Conservation (phyloP, 2,113 vertebrate species). For the Sterna hirundo region DNA sequence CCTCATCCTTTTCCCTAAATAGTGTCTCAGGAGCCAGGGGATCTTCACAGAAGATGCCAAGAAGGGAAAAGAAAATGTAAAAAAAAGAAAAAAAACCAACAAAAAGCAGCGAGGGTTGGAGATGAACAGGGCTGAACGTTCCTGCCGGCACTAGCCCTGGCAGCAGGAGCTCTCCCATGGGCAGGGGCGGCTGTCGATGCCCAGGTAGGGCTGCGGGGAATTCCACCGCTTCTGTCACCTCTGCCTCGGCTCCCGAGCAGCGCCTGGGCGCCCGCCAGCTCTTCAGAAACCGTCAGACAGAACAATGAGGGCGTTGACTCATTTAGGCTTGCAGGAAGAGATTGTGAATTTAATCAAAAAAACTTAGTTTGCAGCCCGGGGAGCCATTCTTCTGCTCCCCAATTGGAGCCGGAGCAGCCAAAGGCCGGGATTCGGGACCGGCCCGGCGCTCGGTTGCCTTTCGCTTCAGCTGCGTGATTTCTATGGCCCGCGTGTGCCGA, state of each 20-base stretch:
- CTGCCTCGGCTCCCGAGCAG: not conserved
- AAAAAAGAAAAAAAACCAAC: not conserved
- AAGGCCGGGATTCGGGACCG: not conserved
- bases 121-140: not conserved
- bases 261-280: accelerated
- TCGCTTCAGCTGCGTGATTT: accelerated
- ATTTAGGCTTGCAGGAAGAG: not conserved
- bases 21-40: not conserved
- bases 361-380: not conserved
- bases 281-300: accelerated
- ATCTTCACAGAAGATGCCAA: not conserved
- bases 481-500: not conserved
- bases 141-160: not conserved
- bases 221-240: not conserved
- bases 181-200: not conserved
- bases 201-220: slow-evolving; percentile 9
- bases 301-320: not conserved
- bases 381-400: not conserved
- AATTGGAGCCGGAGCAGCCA: not conserved
- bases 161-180: not conserved
- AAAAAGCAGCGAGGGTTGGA: not conserved
- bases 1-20: not conserved
- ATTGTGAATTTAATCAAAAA: not conserved
- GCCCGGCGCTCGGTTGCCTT: accelerated
- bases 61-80: not conserved